Evolutionary conservation across 2,113 vertebrate species (phyloP).

Genomic region (rabbit (Oryctolagus cuniculus)): DNA sequence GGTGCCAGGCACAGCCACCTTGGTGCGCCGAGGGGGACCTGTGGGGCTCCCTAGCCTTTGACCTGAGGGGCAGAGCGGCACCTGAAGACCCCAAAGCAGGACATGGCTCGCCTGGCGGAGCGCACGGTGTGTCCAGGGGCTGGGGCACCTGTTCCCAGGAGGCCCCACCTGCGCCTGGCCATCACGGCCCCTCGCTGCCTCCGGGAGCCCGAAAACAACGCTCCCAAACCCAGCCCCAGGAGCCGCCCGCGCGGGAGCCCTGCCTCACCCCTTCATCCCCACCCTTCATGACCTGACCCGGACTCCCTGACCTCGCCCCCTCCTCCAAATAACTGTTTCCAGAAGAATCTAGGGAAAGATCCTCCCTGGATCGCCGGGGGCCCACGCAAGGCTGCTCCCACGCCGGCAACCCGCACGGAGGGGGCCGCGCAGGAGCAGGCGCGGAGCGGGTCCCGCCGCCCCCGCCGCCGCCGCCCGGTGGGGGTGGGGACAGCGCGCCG

Average conservation of each 20-base stretch:
- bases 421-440: conserved; percentile 64
- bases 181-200: background rate
- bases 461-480: background rate
- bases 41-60: too few species aligned
- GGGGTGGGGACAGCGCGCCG: conserved; percentile 57
- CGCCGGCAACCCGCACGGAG: conserved; percentile 48
- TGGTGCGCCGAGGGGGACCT: background rate
- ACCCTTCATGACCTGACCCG: background rate
- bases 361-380: conserved; percentile 14
- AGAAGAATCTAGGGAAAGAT: conserved; percentile 61
- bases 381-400: conserved; percentile 61
- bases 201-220: background rate
- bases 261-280: background rate
- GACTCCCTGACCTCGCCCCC: background rate
- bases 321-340: conserved; percentile 51
- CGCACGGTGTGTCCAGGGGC: background rate
- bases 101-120: background rate
- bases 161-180: background rate
- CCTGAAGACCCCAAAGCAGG: background rate
- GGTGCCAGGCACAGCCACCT: background rate
- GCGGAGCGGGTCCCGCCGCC: background rate
- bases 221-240: background rate
- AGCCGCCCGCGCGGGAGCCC: background rate
- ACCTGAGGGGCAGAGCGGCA: background rate
- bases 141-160: conserved; percentile 71